A percentile compares a stretch with the other conserved stretches of the same genome.
phyloP scores from a whole-genome alignment of 2,113 vertebrate species.

The Pimephales promelas region DNA sequence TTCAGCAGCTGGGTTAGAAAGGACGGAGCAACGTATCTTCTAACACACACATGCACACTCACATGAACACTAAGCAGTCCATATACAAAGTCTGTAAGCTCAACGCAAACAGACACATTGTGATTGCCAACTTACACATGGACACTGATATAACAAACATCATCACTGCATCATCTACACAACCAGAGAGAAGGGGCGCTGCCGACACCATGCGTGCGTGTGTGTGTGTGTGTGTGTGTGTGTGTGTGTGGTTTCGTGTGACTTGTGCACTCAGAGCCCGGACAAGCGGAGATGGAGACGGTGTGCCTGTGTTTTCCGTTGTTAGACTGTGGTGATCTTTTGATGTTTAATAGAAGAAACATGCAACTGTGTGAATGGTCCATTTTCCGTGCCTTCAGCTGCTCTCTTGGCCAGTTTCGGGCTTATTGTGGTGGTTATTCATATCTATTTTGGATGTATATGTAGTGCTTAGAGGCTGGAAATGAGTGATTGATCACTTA shows the following conservation, averaged over 20 bases:
- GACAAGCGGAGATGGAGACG: slow-evolving; percentile 23
- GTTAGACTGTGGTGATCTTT: background rate
- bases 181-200: slow-evolving; percentile 7
- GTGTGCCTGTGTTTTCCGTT: slow-evolving; percentile 21
- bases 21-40: background rate
- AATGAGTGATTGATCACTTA: slow-evolving; percentile 41
- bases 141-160: background rate
- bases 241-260: background rate
- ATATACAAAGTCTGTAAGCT: background rate
- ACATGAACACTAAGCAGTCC: background rate
- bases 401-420: slow-evolving; percentile 9
- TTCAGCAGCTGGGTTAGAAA: slow-evolving; percentile 55
- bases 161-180: background rate
- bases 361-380: slow-evolving; percentile 37
- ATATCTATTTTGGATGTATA: background rate
- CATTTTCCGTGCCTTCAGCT: background rate
- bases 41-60: slow-evolving; percentile 7
- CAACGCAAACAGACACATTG: background rate
- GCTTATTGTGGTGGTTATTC: background rate
- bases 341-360: slow-evolving; percentile 43
- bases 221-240: slow-evolving; percentile 7
- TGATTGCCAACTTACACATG: background rate
- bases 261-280: slow-evolving; percentile 14
- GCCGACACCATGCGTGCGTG: background rate
- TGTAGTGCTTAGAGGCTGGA: slow-evolving; percentile 12